phyloP scores from a whole-genome alignment of 2,888 invertebrate genomes.

The Drosophila birchii region DNA sequence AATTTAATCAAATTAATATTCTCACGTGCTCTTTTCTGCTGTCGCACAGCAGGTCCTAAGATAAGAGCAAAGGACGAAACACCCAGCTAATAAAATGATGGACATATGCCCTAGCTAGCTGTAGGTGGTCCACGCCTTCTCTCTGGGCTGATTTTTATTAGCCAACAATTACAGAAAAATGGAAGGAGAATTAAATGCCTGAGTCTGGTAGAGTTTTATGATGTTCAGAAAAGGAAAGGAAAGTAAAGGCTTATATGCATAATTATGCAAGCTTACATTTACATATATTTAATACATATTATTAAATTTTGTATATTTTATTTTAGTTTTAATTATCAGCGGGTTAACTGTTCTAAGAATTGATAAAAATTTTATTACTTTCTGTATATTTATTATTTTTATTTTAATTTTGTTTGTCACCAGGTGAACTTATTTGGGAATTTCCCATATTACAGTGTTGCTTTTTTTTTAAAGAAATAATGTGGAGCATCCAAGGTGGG shows the following conservation, averaged over 20 bases:
- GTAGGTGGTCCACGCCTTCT: constrained; percentile 25
- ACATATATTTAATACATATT: neutral
- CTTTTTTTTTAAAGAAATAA: too few species aligned
- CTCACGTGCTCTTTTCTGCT: constrained; percentile 71
- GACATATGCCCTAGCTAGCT: constrained; percentile 25
- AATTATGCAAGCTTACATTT: neutral
- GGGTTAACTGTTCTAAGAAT: too few species aligned
- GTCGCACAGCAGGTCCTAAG: constrained; percentile 49
- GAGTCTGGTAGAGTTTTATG: neutral
- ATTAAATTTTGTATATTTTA: too few species aligned
- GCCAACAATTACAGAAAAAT: neutral
- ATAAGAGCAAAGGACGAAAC: constrained; percentile 4
- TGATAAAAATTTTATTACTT: too few species aligned
- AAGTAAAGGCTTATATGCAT: neutral
- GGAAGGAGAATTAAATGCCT: neutral
- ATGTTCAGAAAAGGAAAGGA: neutral
- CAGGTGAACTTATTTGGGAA: too few species aligned
- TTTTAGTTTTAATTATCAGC: too few species aligned
- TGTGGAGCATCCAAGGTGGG: too few species aligned
- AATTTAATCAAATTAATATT: constrained; percentile 83
- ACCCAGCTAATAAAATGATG: constrained; percentile 26
- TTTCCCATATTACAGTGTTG: too few species aligned
- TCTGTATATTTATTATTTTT: too few species aligned
- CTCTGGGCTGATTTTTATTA: constrained; percentile 7
- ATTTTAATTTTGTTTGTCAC: too few species aligned